A percentile compares a stretch with the other conserved stretches of the same genome.
Evolutionary conservation across 1,140 invertebrate genomes (phyloP).

Genomic region (Aradophagus sp.): DNA sequence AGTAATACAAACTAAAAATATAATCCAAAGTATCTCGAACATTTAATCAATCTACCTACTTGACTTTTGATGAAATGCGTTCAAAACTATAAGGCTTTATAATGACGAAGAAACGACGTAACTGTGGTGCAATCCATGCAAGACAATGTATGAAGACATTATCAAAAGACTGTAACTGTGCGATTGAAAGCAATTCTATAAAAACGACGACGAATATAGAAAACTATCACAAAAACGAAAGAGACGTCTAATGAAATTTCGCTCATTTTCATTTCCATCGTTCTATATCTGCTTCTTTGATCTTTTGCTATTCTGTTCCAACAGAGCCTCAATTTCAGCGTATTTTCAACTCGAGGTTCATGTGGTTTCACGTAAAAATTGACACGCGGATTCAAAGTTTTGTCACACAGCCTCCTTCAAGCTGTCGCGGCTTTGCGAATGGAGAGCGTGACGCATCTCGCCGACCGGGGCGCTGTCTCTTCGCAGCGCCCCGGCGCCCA

Average conservation of each 20-base stretch:
- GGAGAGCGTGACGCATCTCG: conserved; percentile 67
- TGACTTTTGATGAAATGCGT: no score
- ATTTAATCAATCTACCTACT: no score
- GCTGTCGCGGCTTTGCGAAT: conserved; percentile 69
- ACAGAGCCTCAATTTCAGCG: neutral
- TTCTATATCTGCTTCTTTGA: neutral
- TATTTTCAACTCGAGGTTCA: conserved; percentile 28
- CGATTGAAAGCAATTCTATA: conserved; percentile 1
- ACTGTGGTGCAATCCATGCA: no score
- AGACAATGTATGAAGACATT: conserved; percentile 41
- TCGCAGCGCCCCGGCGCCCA: conserved; percentile 60
- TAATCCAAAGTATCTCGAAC: no score
- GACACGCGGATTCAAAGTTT: conserved; percentile 24
- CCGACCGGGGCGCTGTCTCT: conserved; percentile 70
- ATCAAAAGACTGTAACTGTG: conserved; percentile 30
- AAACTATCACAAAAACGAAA: conserved; percentile 19
- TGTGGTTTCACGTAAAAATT: conserved; percentile 39
- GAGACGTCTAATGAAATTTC: conserved; percentile 5
- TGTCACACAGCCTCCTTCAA: conserved; percentile 71
- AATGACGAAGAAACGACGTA: no score
- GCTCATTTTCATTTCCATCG: neutral
- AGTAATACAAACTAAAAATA: no score
- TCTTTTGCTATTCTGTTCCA: no score
- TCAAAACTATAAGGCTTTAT: no score
- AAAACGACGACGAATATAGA: conserved; percentile 5